Evolutionary conservation across 2,113 vertebrate species (phyloP).

Genomic region (Crypturellus undulatus): DNA sequence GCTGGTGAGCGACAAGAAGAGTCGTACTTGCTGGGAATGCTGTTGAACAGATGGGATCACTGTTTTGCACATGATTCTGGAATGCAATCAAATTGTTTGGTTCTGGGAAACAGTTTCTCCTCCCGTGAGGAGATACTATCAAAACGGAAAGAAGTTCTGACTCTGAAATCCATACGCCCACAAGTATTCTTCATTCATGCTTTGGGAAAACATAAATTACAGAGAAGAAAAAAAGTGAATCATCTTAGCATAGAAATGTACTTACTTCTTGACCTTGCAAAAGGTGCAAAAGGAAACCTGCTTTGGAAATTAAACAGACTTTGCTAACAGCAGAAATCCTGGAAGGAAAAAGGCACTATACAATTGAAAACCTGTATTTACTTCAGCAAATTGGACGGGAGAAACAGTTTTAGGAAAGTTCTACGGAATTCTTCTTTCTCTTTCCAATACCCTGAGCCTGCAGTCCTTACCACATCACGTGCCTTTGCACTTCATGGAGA

Average conservation of each 20-base stretch:
- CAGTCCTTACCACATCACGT: neutral
- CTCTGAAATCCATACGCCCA: slow-evolving; percentile 11
- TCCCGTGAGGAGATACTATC: slow-evolving; percentile 23
- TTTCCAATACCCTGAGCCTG: neutral
- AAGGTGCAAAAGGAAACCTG: neutral
- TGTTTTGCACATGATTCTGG: slow-evolving; percentile 69
- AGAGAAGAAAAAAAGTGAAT: neutral
- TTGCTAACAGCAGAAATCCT: neutral
- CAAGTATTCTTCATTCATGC: neutral
- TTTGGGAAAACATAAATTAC: neutral
- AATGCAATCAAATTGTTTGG: slow-evolving; percentile 72
- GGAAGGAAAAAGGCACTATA: neutral
- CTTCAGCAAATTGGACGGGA: neutral
- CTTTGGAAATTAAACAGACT: neutral
- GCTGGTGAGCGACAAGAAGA: slow-evolving; percentile 19
- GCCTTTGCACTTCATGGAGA: neutral
- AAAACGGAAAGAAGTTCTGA: slow-evolving; percentile 28
- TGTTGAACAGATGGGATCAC: slow-evolving; percentile 66
- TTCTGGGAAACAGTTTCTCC: slow-evolving; percentile 68
- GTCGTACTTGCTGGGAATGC: slow-evolving; percentile 3
- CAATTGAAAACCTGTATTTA: neutral
- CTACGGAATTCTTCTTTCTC: neutral
- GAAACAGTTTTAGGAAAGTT: neutral
- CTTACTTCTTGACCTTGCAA: slow-evolving; percentile 11
- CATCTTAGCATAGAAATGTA: neutral